A percentile compares a stretch with the other conserved stretches of the same genome.
Evolutionary conservation across 30 jellyfish, hydroid and myxozoan genomes (phyloP).

Genomic region (Haliclystus octoradiatus): DNA sequence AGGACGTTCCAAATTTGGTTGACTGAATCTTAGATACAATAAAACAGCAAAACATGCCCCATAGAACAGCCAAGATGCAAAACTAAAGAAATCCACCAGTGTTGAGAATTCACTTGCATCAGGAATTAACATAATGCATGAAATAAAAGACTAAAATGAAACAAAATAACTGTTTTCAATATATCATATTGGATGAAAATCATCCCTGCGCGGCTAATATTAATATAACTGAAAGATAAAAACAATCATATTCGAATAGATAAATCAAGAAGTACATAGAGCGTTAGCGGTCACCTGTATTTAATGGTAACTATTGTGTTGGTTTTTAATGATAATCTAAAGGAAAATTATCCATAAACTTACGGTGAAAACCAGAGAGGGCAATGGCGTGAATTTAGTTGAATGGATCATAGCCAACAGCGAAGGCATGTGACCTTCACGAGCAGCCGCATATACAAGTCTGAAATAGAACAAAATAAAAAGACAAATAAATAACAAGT

Average conservation of each 20-base stretch:
- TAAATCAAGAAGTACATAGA: too few species aligned
- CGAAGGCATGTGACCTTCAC: slow-evolving; percentile 87
- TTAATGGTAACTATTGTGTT: too few species aligned
- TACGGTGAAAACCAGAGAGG: slow-evolving; percentile 75
- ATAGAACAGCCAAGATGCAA: slow-evolving; percentile 87
- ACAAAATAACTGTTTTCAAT: too few species aligned
- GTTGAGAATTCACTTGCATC: slow-evolving; percentile 58
- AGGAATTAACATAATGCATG: slow-evolving; percentile 77
- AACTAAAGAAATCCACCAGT: slow-evolving; percentile 70
- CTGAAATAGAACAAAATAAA: slow-evolving; percentile 16
- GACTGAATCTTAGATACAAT: slow-evolving; percentile 33
- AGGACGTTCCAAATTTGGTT: slow-evolving; percentile 64
- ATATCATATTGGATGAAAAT: too few species aligned
- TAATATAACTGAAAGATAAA: too few species aligned
- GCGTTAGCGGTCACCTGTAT: too few species aligned
- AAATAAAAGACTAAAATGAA: slow-evolving; percentile 47
- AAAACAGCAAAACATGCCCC: slow-evolving; percentile 61
- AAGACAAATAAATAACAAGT: background rate
- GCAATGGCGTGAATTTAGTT: slow-evolving; percentile 65
- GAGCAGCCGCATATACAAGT: slow-evolving; percentile 86
- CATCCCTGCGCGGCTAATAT: too few species aligned
- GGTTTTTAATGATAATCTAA: too few species aligned
- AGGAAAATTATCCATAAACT: too few species aligned
- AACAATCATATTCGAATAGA: too few species aligned
- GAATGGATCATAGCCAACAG: slow-evolving; percentile 72